Conservation (phyloP, 2,113 vertebrate genomes). For the Plectropomus leopardus region DNA sequence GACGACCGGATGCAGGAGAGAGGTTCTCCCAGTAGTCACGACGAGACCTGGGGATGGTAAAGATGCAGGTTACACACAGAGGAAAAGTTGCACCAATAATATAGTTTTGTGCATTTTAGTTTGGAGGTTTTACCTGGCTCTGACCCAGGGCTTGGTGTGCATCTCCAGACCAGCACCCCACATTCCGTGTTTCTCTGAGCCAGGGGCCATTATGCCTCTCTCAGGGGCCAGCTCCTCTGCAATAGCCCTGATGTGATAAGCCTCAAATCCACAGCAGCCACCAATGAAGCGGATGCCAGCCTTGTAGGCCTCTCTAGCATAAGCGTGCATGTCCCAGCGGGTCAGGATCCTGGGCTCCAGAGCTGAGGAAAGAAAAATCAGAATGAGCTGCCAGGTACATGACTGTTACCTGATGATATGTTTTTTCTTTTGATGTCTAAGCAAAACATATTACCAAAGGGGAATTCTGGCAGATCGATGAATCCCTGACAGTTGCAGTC, state of each 20-base stretch:
- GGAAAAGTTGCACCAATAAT: slow-evolving; percentile 82
- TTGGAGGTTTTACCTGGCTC: slow-evolving; percentile 74
- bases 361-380: slow-evolving; percentile 70
- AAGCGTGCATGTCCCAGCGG: slow-evolving; percentile 35
- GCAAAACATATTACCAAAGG: slow-evolving; percentile 65
- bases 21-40: slow-evolving; percentile 28
- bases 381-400: slow-evolving; percentile 3
- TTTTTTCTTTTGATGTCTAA: background rate
- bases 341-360: slow-evolving; percentile 44
- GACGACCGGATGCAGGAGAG: slow-evolving; percentile 11
- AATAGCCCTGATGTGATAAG: slow-evolving; percentile 35
- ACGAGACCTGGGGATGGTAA: background rate
- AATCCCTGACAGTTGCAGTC: slow-evolving; percentile 39
- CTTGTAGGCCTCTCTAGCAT: slow-evolving; percentile 28
- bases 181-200: slow-evolving; percentile 29
- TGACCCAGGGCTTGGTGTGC: slow-evolving; percentile 66
- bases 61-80: slow-evolving; percentile 84
- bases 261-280: slow-evolving; percentile 34
- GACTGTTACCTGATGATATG: background rate
- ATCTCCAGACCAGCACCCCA: slow-evolving; percentile 40
- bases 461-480: slow-evolving; percentile 35
- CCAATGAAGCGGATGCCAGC: slow-evolving; percentile 34
- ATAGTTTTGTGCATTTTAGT: background rate
- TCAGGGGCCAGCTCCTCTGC: slow-evolving; percentile 24
- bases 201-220: background rate